A percentile compares a stretch with the other conserved stretches of the same genome.
Conservation (phyloP, 2,113 vertebrate species). For the Atherinomorus stipes region DNA sequence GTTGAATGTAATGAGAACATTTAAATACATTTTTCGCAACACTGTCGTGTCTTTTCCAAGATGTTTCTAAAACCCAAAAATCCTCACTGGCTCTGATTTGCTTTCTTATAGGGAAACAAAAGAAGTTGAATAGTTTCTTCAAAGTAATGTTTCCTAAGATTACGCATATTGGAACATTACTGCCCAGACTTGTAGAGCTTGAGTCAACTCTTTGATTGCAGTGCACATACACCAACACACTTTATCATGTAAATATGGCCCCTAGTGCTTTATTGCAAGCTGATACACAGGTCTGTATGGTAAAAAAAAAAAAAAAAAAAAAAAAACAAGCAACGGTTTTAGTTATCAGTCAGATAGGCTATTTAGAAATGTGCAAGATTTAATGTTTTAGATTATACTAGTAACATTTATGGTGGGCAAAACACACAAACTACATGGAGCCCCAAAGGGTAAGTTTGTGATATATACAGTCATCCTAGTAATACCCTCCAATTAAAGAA, state of each 20-base stretch:
- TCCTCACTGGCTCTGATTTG: neutral
- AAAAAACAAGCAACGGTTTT: no score
- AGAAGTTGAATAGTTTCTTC: neutral
- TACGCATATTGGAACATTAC: neutral
- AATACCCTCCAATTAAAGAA: no score
- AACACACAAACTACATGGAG: no score
- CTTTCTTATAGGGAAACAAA: neutral
- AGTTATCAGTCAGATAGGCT: no score
- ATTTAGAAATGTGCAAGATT: no score
- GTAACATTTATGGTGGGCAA: no score
- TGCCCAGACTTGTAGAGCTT: neutral
- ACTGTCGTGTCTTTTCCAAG: neutral
- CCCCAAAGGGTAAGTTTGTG: no score
- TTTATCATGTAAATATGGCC: neutral
- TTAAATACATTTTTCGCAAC: neutral
- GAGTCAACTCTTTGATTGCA: neutral
- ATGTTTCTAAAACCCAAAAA: neutral
- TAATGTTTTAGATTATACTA: no score
- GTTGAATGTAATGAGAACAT: no score
- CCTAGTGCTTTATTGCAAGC: neutral
- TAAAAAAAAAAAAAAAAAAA: no score
- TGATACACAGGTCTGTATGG: no score
- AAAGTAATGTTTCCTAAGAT: neutral
- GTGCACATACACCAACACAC: neutral
- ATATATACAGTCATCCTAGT: no score